Percentiles rank a stretch among this genome's conserved stretches.
Evolutionary conservation across 2,113 vertebrate genomes (phyloP).

Genomic region (Lota lota): DNA sequence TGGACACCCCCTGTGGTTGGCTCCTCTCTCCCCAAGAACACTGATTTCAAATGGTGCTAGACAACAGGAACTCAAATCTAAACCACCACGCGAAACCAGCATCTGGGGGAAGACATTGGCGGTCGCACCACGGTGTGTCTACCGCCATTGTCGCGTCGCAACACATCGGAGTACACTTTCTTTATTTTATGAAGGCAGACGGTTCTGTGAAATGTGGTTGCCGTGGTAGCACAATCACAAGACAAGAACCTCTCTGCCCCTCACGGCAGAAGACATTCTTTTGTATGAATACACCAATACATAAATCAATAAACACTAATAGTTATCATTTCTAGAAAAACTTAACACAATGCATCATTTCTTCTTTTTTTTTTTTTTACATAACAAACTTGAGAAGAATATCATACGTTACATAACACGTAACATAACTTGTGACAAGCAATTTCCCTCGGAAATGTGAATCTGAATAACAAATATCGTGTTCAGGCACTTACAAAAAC

Average conservation of each 20-base stretch:
- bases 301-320: not conserved
- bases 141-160: not conserved
- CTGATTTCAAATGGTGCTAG: conserved; percentile 90
- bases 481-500: conserved; percentile 2
- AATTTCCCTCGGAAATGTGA: not conserved
- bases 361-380: not conserved
- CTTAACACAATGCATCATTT: too few relatives aligned
- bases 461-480: not conserved
- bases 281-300: conserved; percentile 8
- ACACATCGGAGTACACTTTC: not conserved
- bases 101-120: conserved; percentile 66
- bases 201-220: conserved; percentile 16
- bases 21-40: conserved; percentile 75
- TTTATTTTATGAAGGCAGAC: not conserved
- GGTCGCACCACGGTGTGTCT: too few relatives aligned
- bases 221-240: conserved; percentile 23
- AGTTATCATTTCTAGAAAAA: too few relatives aligned
- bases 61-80: conserved; percentile 76
- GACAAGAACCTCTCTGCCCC: conserved; percentile 1
- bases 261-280: not conserved
- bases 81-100: conserved; percentile 84
- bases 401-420: too few relatives aligned
- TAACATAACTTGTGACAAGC: not conserved
- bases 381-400: not conserved
- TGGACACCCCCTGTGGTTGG: conserved; percentile 24